Evolutionary conservation across 2,888 invertebrate genomes (phyloP), one percentile per base, ranked within the genome.

Genomic region (Cerastis rubricosa): DNA sequence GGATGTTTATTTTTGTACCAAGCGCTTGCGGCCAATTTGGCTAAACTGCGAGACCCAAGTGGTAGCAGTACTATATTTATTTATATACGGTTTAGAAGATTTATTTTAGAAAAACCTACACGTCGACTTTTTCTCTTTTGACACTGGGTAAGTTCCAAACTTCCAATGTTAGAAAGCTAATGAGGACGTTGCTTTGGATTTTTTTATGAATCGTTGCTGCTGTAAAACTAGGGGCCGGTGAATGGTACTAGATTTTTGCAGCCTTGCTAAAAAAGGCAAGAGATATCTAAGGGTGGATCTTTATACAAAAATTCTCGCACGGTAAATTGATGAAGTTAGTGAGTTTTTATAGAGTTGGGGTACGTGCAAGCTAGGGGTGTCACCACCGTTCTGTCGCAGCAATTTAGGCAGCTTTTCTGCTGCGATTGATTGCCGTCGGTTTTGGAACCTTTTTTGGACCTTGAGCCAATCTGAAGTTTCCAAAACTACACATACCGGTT

Each of bases 401-500:
- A 35, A 35, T 35, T 35, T 1, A 35, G 35, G 35, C 35, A 2
- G 35, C 35, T 35, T 35, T 35, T 1, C 35, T 35, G 35, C 35
- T 35, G n/a, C n/a, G n/a, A n/a, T 35, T 35, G 35, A 35, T 35
- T 35, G 35, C 35, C 3, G 35, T 3, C 35, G 35, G 35, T 35
- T 35, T 35, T 35, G 35, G 35, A 35, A 35, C 35, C 35, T 35
- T 35, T 35, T 35, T 35, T 35, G n/a, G n/a, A n/a, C n/a, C n/a
- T n/a, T n/a, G n/a, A 35, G 35, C 35, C 35, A 35, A 35, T 35
- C 35, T 35, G 1, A 35, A 35, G 35, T 3, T 35, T 35, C 35
- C 3, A 1, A 35, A 35, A 35, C 35, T 35, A 17, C 19, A 54
- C 89, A 76, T 76, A 96, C 96, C 82, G 96, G 96, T 83, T 94